Evolutionary conservation across 2,888 invertebrate species (phyloP).

Genomic region (Brachypterus glaber): DNA sequence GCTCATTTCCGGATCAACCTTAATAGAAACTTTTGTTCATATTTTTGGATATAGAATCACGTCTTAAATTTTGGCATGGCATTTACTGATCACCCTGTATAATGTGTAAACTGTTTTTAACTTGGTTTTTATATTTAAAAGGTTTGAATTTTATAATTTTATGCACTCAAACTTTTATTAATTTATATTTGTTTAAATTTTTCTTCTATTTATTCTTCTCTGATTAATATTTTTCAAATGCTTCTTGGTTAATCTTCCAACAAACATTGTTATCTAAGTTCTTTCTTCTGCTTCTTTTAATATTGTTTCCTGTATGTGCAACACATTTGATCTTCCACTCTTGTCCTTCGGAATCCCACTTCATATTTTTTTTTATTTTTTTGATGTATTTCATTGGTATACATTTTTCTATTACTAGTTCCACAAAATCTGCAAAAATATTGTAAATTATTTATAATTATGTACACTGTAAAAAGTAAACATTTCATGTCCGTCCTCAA

Average conservation of each 20-base stretch:
- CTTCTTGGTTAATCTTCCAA: background rate
- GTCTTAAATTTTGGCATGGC: no score
- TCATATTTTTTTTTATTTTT: conserved; percentile 76
- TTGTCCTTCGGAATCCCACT: conserved; percentile 93
- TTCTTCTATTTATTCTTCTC: background rate
- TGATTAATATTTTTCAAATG: background rate
- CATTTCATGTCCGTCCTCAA: no score
- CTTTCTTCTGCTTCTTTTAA: conserved; percentile 15
- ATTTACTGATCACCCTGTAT: no score
- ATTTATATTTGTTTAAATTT: background rate
- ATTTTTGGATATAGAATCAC: no score
- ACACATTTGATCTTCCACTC: conserved; percentile 95
- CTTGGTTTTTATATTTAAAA: background rate
- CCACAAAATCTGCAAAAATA: conserved; percentile 63
- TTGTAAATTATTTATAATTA: no score
- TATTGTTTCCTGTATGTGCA: conserved; percentile 92
- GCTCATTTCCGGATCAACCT: no score
- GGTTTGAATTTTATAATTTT: background rate
- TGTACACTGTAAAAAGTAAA: no score
- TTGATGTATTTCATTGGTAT: conserved; percentile 84
- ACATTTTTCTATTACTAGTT: conserved; percentile 75
- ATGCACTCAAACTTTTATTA: background rate
- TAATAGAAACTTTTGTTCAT: no score
- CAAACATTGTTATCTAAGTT: background rate
- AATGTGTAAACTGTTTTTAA: background rate